Conservation (phyloP, 1,140 invertebrate species). For the Zaprionus ornatus region DNA sequence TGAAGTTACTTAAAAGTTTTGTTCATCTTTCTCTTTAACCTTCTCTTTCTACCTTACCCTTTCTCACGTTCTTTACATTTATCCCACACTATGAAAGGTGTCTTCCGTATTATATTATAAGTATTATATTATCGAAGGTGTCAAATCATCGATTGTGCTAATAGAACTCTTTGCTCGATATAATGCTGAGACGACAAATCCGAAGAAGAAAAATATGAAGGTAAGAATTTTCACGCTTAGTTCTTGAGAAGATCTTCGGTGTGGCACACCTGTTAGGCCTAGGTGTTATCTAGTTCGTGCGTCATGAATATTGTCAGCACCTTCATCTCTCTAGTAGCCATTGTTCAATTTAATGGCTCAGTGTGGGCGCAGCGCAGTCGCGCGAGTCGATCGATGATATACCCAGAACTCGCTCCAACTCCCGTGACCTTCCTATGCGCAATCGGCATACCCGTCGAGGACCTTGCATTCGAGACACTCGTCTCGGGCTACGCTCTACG, state of each 20-base stretch:
- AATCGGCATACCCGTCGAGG: slow-evolving; percentile 75
- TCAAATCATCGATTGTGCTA: slow-evolving; percentile 7
- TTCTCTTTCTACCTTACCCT: not conserved
- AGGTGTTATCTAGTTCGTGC: slow-evolving; percentile 5
- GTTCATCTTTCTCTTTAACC: not conserved
- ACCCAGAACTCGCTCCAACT: slow-evolving; percentile 68
- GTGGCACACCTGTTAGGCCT: not conserved
- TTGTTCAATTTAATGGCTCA: slow-evolving; percentile 32
- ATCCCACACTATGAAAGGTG: not conserved
- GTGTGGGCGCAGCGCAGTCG: not conserved
- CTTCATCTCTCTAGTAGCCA: not conserved
- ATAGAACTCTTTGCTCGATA: not conserved
- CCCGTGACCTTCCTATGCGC: slow-evolving; percentile 74
- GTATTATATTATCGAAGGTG: slow-evolving; percentile 3
- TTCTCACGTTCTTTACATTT: not conserved
- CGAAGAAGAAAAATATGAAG: not conserved
- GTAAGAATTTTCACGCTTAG: slow-evolving; percentile 10
- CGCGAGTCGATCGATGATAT: slow-evolving; percentile 47
- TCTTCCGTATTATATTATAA: slow-evolving; percentile 4
- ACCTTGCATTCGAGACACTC: slow-evolving; percentile 68
- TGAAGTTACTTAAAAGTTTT: no score
- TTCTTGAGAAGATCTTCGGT: slow-evolving; percentile 39
- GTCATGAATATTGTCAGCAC: not conserved
- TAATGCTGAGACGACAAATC: not conserved
- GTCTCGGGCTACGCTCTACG: slow-evolving; percentile 77